A percentile compares a stretch with the other conserved stretches of the same genome.
These are phyloP conservation scores for Chorisops tibialis DNA, from an alignment of 2,888 invertebrate genomes.

Conservation along the genomic window DNA sequence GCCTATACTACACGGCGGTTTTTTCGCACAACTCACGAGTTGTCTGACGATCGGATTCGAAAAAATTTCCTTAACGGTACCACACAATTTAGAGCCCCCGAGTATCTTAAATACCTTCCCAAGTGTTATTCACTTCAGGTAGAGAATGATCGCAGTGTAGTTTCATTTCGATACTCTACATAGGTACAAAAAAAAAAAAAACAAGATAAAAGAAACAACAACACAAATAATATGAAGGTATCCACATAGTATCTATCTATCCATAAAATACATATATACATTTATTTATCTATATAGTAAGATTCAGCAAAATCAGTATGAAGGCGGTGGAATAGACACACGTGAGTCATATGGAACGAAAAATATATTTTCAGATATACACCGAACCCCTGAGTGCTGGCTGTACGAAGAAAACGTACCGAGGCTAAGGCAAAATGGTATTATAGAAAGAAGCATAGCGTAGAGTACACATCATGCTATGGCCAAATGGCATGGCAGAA, in stretches of 20 bases:
- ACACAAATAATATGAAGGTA: neutral
- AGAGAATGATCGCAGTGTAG: constrained; percentile 1
- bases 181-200: constrained; percentile 9
- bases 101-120: constrained; percentile 10
- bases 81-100: neutral
- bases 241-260: too few relatives aligned
- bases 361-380: constrained; percentile 19
- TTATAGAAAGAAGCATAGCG: too few relatives aligned
- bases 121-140: constrained; percentile 19
- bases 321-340: constrained; percentile 15
- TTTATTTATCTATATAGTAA: neutral
- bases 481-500: constrained; percentile 3
- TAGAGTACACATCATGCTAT: too few relatives aligned
- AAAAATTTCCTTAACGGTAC: constrained; percentile 25
- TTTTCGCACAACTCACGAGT: too few relatives aligned
- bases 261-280: too few relatives aligned
- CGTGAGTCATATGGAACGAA: constrained; percentile 18
- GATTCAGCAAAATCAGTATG: neutral
- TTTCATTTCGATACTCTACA: constrained; percentile 9
- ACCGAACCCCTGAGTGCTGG: neutral
- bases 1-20: too few relatives aligned
- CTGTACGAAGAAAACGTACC: neutral
- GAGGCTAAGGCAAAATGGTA: too few relatives aligned
- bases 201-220: constrained; percentile 4
- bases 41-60: constrained; percentile 1